These are phyloP conservation scores for Metallyticus violacea DNA, from an alignment of 2,888 invertebrate genomes.

Conservation along the genomic window DNA sequence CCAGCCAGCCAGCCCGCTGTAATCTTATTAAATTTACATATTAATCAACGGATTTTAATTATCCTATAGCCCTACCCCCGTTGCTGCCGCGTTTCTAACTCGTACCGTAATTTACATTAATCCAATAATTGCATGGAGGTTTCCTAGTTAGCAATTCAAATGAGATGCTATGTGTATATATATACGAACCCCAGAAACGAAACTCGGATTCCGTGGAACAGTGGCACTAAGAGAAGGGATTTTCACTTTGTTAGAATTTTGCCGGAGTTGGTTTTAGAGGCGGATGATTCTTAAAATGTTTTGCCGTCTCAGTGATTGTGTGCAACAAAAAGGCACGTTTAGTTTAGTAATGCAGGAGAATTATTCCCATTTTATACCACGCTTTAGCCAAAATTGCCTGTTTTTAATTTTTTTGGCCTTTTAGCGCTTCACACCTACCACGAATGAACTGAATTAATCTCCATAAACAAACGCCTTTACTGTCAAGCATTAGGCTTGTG, in stretches of 20 bases:
- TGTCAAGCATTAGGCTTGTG: too few species aligned
- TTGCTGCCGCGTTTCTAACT: constrained; percentile 44
- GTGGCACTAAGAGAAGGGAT: constrained; percentile 1
- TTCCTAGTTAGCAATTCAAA: constrained; percentile 91
- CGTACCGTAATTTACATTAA: constrained; percentile 86
- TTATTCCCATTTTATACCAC: background rate
- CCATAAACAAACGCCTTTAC: too few species aligned
- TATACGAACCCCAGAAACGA: constrained; percentile 4
- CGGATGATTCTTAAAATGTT: background rate
- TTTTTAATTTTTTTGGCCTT: background rate
- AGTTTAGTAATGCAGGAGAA: background rate
- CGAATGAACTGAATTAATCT: background rate
- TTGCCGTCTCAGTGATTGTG: too few species aligned
- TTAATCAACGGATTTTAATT: constrained; percentile 98
- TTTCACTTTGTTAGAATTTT: background rate
- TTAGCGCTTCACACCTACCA: background rate
- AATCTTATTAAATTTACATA: constrained; percentile 94
- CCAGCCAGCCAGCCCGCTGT: constrained; percentile 21
- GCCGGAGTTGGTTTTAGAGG: background rate
- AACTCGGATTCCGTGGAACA: constrained; percentile 4
- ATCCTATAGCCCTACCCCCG: constrained; percentile 63
- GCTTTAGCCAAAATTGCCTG: background rate
- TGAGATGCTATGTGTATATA: constrained; percentile 67
- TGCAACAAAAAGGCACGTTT: background rate
- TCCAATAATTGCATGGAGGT: constrained; percentile 92